Conservation (phyloP, 2,797 vertebrate species). For the Cynopterus sphinx region DNA sequence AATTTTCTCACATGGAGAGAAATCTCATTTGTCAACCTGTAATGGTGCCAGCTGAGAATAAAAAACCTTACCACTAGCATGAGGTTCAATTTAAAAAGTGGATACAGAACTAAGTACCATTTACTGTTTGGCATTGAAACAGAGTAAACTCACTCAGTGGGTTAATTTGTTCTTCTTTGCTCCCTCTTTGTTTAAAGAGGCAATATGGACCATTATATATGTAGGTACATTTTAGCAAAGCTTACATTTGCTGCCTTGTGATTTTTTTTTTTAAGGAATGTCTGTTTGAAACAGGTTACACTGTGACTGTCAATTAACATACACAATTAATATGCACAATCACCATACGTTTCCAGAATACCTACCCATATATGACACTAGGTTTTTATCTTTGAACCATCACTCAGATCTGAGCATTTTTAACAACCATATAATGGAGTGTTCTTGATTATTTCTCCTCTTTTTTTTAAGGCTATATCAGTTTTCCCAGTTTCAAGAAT, state of each 20-base stretch:
- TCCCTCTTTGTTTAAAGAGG: neutral
- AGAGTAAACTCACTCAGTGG: neutral
- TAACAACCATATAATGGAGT: neutral
- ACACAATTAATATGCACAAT: neutral
- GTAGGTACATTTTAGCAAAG: neutral
- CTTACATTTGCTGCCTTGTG: neutral
- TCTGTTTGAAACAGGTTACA: neutral
- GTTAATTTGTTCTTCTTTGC: conserved; percentile 8
- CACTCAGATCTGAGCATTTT: neutral
- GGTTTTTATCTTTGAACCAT: neutral
- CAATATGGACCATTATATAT: neutral
- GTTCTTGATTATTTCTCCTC: neutral
- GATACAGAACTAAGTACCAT: neutral
- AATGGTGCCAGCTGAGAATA: neutral
- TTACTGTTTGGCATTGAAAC: neutral
- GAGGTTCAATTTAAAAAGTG: neutral
- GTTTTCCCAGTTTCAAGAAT: neutral
- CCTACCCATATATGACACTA: neutral
- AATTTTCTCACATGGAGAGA: neutral
- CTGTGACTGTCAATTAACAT: neutral
- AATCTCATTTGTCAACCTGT: conserved; percentile 24
- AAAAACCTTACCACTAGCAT: conserved; percentile 9
- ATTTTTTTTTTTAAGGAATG: neutral
- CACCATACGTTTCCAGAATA: neutral
- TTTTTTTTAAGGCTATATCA: neutral